Base-by-base conservation (phyloP, 2,888 invertebrate genomes). In the Pyralis farinalis region DNA sequence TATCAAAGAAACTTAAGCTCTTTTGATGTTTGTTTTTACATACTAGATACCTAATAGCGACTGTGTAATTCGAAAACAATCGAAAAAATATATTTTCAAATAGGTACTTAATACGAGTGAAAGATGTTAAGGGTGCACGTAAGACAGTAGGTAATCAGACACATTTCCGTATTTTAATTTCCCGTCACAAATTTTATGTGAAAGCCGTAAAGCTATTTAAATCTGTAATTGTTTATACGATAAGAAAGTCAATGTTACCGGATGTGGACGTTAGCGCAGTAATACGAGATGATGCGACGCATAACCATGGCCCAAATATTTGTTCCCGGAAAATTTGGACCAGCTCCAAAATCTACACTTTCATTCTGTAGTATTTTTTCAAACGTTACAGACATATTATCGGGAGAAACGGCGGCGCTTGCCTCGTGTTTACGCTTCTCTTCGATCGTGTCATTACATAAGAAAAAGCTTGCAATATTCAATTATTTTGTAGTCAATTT, bases 201-300 rank as follows among this genome's bases (percentile, higher is more conserved):
- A 56, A 61, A 54, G 58, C 55, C 61, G 57, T 71, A 73, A 74
- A 65, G 4, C 16, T 82, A 78, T 81, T 78, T 70, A 53, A 44
- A 71, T 58, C 52, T 53, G 45, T 58, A 63, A 70, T 71, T 80
- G 81, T 85, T 83, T 84, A 82, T 53, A 57, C 62, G 69, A 73
- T 75, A 70, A 74, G 80, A 85, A 83, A 84, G 83, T 85, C 82
- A 84, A 83, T 84, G 87, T 78, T 86, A 85, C 77, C 84, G 85
- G 86, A 86, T 73, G 80, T 71, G 69, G 65, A 65, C 67, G 69
- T 63, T 66, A 63, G 63, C 64, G 56, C 69, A 69, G 78, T 77
- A 84, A 82, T 65, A 67, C 68, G 72, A 83, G 78, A 80, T 77
- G 79, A 73, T 66, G 74, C 61, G 63, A 57, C 71, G 58, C 53